Evolutionary conservation across 1,140 invertebrate species (phyloP), one percentile per base, ranked within the genome.

Genomic region (Solenopsis invicta): DNA sequence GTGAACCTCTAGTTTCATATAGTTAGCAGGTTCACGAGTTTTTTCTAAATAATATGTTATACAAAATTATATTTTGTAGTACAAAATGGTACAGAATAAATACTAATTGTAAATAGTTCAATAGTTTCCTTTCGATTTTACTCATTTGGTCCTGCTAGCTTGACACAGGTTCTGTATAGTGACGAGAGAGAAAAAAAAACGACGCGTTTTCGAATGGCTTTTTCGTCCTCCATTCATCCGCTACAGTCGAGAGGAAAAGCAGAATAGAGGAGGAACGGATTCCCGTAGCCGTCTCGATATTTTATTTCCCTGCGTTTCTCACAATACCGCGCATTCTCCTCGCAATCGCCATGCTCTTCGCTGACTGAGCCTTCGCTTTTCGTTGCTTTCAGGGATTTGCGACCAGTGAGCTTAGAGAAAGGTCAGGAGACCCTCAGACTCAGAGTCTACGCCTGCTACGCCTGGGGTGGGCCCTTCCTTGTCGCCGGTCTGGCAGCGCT

Each of bases 361-460:
- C 21, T 84, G 69, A 88, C 74, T 64, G 16, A 37, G n/a, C 56
- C 62, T 37, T 56, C 24, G 41, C 16, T 21, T 81, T 67, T 82
- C n/a, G 72, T 34, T 59, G 41, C 90, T 96, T 96, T 77, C 96
- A 98, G 98, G 80, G 98, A 98, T 95, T 96, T 98, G 92, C 96
- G 98, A 81, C 97, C 98, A 61, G 97, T 97, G 89, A 97, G 96
- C 92, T 95, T 98, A 94, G 98, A 98, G 94, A 97, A 97, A 93
- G 97, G 97, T 90, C 98, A 98, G 96, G 98, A 98, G 94, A 95
- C 96, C 50, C 96, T 97, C 81, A 96, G 98, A 56, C 96, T 98
- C 71, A 96, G 97, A 59, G 95, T 98, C 48, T 98, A 98, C 94
- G 96, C 97, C 85, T 96, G 97, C 88, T 98, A 98, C 95, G 98